Percentiles rank a stretch among this genome's conserved stretches.
Conservation (phyloP, 2,797 vertebrate species). For the Gephyroberyx darwinii region DNA sequence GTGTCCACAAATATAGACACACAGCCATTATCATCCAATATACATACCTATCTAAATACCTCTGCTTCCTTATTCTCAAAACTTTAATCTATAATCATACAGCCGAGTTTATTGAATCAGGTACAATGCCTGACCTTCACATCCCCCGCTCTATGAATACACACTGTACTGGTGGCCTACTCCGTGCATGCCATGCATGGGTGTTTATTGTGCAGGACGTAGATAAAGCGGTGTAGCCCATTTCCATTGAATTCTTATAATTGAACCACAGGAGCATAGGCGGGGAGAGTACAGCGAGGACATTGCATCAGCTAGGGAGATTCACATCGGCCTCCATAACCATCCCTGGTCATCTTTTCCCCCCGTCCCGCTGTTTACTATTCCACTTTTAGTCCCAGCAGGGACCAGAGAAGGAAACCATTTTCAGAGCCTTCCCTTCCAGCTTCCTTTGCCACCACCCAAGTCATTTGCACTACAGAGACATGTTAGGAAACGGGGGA, state of each 20-base stretch:
- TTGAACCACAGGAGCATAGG: constrained; percentile 56
- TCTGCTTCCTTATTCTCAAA: not conserved
- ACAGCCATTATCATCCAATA: not conserved
- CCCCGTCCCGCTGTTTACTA: constrained; percentile 50
- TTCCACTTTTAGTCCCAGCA: constrained; percentile 51
- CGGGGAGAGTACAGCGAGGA: constrained; percentile 34
- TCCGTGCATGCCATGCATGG: not conserved
- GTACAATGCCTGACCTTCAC: not conserved
- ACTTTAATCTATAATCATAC: not conserved
- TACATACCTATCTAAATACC: not conserved
- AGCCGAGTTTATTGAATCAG: not conserved
- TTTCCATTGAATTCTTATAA: constrained; percentile 62
- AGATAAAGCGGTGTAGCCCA: constrained; percentile 7
- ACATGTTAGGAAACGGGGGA: constrained; percentile 48
- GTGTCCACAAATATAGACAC: not conserved
- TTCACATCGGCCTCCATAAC: constrained; percentile 44
- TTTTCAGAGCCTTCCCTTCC: constrained; percentile 36
- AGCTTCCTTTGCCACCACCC: constrained; percentile 42
- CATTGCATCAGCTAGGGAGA: constrained; percentile 39
- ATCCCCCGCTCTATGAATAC: constrained; percentile 2
- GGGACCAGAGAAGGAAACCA: constrained; percentile 52
- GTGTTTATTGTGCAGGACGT: constrained; percentile 20
- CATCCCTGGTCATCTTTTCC: constrained; percentile 29
- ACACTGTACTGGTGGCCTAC: not conserved
- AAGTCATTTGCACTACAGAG: constrained; percentile 71